These are phyloP conservation scores for Noctua pronuba DNA, from an alignment of 2,888 invertebrate species.

Conservation along the genomic window DNA sequence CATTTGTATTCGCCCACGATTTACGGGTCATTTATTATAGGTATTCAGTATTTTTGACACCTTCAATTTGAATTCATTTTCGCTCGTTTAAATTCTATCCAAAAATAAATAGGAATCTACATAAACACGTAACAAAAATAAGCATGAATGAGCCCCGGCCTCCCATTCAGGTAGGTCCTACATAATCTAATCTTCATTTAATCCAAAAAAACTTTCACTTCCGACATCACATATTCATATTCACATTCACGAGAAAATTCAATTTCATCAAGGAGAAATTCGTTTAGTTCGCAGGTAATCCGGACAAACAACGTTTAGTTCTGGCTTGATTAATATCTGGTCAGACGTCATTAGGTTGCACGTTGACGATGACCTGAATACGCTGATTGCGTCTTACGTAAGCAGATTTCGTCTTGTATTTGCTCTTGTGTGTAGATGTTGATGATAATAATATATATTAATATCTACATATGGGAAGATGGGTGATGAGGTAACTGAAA, in stretches of 20 bases:
- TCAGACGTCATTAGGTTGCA: constrained; percentile 37
- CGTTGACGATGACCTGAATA: constrained; percentile 41
- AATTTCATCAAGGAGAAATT: constrained; percentile 33
- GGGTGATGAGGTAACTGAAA: background rate
- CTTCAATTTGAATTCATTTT: too few species aligned
- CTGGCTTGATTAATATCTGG: constrained; percentile 47
- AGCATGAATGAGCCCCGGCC: background rate
- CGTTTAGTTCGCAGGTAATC: constrained; percentile 25
- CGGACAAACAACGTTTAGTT: constrained; percentile 22
- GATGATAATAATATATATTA: background rate
- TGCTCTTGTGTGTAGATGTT: background rate
- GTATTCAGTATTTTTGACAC: too few species aligned
- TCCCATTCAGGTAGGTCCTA: background rate
- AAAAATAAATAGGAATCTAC: background rate
- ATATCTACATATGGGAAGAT: background rate
- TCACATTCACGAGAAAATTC: constrained; percentile 35
- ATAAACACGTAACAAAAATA: background rate
- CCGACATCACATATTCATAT: constrained; percentile 35
- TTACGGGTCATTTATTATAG: too few species aligned
- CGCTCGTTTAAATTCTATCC: too few species aligned
- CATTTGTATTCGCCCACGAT: too few species aligned
- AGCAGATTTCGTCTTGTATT: constrained; percentile 27
- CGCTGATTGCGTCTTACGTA: constrained; percentile 43
- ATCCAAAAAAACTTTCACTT: constrained; percentile 21
- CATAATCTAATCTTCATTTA: constrained; percentile 30